phyloP scores from a whole-genome alignment of 2,797 vertebrate species.

The Phoeniculus purpureus region DNA sequence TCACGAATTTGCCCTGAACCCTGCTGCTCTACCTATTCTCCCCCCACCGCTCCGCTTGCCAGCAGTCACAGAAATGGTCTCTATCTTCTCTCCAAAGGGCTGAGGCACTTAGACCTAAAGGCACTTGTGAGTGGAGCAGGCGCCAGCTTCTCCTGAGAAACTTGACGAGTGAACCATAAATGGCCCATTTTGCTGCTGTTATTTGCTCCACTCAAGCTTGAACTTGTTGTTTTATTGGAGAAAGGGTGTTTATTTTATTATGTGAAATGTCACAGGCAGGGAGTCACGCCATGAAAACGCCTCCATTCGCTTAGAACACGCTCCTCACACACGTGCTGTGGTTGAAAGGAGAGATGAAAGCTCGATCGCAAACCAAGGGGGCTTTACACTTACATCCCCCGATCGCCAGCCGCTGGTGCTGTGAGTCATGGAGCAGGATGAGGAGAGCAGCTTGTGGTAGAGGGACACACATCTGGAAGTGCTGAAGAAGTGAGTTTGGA shows the following conservation, averaged over 20 bases:
- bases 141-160: background rate
- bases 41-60: background rate
- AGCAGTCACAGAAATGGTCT: conserved; percentile 65
- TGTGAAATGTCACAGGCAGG: background rate
- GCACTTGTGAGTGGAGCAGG: background rate
- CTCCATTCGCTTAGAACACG: background rate
- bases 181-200: background rate
- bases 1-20: conserved; percentile 12
- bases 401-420: background rate
- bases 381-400: background rate
- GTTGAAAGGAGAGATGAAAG: background rate
- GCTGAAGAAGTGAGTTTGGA: background rate
- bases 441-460: background rate
- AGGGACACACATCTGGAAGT: background rate
- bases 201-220: background rate
- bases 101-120: background rate
- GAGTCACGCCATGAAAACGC: background rate
- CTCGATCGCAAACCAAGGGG: background rate
- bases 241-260: background rate
- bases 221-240: background rate
- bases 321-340: background rate
- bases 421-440: background rate
- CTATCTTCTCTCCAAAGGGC: conserved; percentile 51
- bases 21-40: conserved; percentile 25
- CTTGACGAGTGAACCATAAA: background rate